Percentiles rank a stretch among this genome's conserved stretches.
These are phyloP conservation scores for Chionis minor DNA, from an alignment of 2,113 vertebrate species.

Conservation along the genomic window DNA sequence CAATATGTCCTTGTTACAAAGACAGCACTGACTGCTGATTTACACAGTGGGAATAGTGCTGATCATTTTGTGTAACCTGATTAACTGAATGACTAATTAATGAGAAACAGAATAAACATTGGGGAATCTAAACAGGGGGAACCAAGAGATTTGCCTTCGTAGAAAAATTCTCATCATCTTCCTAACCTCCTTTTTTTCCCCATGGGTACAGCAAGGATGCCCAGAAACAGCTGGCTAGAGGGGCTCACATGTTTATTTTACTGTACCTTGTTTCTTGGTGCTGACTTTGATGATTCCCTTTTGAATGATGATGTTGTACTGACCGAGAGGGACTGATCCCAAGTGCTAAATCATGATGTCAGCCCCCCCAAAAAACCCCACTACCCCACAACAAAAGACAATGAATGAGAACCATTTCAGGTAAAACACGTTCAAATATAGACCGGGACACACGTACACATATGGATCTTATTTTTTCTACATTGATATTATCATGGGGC, in stretches of 20 bases:
- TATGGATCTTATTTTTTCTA: neutral
- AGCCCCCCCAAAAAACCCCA: neutral
- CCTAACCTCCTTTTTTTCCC: neutral
- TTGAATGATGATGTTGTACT: neutral
- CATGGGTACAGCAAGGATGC: neutral
- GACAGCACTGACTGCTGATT: neutral
- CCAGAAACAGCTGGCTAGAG: neutral
- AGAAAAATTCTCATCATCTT: neutral
- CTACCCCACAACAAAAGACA: neutral
- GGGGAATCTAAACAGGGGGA: neutral
- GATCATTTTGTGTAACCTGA: neutral
- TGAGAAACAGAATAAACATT: neutral
- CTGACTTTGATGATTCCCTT: neutral
- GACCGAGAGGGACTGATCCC: neutral
- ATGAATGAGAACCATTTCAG: neutral
- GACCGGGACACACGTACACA: neutral
- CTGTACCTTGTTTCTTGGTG: neutral
- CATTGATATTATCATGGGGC: neutral
- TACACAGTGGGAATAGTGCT: neutral
- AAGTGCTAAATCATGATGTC: neutral
- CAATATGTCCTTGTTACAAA: neutral
- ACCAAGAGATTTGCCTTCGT: neutral
- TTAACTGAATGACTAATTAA: neutral
- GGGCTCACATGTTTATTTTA: neutral
- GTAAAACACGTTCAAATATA: neutral